Evolutionary conservation across 2,888 invertebrate species (phyloP), one percentile per base, ranked within the genome.

Genomic region (Neelides folsomi): DNA sequence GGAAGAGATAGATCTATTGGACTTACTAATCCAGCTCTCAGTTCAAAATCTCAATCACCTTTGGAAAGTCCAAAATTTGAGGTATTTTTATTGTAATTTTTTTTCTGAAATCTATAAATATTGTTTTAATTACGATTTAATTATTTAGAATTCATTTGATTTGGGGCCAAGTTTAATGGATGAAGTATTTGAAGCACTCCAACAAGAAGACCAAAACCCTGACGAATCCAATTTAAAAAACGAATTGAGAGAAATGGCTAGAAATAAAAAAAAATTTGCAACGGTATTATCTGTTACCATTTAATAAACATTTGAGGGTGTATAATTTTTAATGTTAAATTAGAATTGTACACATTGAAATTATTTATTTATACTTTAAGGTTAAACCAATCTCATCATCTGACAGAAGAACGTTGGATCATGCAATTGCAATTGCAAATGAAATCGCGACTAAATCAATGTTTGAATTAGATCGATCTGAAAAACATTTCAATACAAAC

Each of bases 351-450:
- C n/a, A n/a, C n/a, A n/a, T n/a, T n/a, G n/a, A n/a, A n/a, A n/a
- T n/a, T n/a, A n/a, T n/a, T n/a, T n/a, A n/a, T n/a, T n/a, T n/a
- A n/a, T n/a, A n/a, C 41, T 10, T 49, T 2, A 64, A 75, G 75
- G 84, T 93, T 68, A 94, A 93, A 70, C 88, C 84, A 2, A 92
- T 95, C 73, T 93, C 93, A 10, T 86, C 90, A 0, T 83, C 90
- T 55, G 94, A 94, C 67, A 83, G 89, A 69, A 86, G 82, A 70
- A 87, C 88, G 8, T 75, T 95, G 55, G 88, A 94, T 66, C 86
- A 86, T 16, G 94, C 93, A 0, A 90, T 93, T 56, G 89, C 89
- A 49, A 78, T 93, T 73, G 93, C 92, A 16, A 89, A 89, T 70
- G 90, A 93, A 72, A 78, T 93, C 55, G 89, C 88, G 42, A 80